Base-by-base conservation (phyloP, 2,797 vertebrate species). In the Micromesistius poutassou region DNA sequence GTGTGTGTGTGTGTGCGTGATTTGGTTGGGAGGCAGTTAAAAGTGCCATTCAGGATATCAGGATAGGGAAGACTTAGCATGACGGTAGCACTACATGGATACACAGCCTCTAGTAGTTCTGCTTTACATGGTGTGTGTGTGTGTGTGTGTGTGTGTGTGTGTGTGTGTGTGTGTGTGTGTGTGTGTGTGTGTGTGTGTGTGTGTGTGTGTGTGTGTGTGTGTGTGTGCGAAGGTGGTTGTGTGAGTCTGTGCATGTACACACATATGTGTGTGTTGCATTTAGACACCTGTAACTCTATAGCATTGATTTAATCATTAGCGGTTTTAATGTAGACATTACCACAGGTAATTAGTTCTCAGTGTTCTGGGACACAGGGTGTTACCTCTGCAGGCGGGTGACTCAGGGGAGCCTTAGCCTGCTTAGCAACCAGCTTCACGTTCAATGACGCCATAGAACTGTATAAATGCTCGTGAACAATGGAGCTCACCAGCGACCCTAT, bases 281-380 rank as follows among this genome's bases (percentile, higher is more conserved):
- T 55, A 55, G 46, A 55, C 46, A 55, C 46, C 74, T 77, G 50
- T 73, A 75, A 55, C 31, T 40, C 70, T n/a, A 76, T 40, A 16
- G 50, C 71, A 81, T 70, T n/a, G 75, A 81, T 84, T 71, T 78
- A 72, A 72, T 80, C 77, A 73, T 81, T 82, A 72, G 31, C 30
- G 31, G 62, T 71, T 42, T 25, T 79, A 83, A 81, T 79, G 75
- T 74, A 72, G 31, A 71, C 76, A 72, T 79, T 81, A 78, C 71
- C 33, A 74, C 62, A 42, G 28, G 31, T 77, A 70, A 79, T 77
- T 74, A 77, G 46, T 74, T 73, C 22, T 81, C 13, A n/a, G 30
- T 74, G 66, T 40, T 75, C 28, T 55, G 72, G 35, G 46, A 33
- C 33, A 68, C 30, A 35, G 3, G 46, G 46, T 19, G 46, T 50